These are phyloP conservation scores for Galeopsomyia nigrocyanea DNA, from an alignment of 2,888 invertebrate genomes.

Conservation along the genomic window DNA sequence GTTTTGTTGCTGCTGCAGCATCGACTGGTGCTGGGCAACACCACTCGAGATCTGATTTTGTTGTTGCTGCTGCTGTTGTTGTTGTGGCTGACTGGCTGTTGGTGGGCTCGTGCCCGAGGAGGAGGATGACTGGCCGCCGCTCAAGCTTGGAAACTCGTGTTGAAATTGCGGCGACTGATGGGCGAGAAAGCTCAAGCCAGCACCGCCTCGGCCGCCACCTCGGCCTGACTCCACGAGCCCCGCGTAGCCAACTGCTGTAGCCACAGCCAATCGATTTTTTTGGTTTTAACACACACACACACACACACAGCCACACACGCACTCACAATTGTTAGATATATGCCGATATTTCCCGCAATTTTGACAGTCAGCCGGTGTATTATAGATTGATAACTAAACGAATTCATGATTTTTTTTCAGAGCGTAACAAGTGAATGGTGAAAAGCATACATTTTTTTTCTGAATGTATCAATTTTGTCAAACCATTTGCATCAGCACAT, in stretches of 20 bases:
- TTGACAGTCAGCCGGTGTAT: too few relatives aligned
- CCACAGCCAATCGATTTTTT: conserved; percentile 31
- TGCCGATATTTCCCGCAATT: not conserved
- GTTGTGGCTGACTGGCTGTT: conserved; percentile 35
- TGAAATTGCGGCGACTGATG: conserved; percentile 92
- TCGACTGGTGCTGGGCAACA: conserved; percentile 63
- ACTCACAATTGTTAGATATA: conserved; percentile 14
- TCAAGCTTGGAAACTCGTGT: conserved; percentile 94
- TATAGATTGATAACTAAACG: too few relatives aligned
- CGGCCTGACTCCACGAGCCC: conserved; percentile 75
- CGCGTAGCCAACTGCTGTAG: conserved; percentile 70
- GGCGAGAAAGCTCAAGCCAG: conserved; percentile 67
- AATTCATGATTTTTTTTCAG: too few relatives aligned
- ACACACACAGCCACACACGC: not conserved
- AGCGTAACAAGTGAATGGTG: conserved; percentile 6
- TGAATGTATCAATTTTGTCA: conserved; percentile 15
- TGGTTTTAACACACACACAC: conserved; percentile 31
- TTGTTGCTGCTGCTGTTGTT: conserved; percentile 6
- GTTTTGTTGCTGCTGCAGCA: conserved; percentile 67
- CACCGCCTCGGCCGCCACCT: conserved; percentile 68
- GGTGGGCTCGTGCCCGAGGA: conserved; percentile 59
- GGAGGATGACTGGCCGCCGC: conserved; percentile 60
- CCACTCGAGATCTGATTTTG: conserved; percentile 56
- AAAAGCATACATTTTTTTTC: conserved; percentile 21
- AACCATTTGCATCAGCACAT: conserved; percentile 30